Conservation (phyloP, 2,888 invertebrate genomes). For the Agapostemon virescens region DNA sequence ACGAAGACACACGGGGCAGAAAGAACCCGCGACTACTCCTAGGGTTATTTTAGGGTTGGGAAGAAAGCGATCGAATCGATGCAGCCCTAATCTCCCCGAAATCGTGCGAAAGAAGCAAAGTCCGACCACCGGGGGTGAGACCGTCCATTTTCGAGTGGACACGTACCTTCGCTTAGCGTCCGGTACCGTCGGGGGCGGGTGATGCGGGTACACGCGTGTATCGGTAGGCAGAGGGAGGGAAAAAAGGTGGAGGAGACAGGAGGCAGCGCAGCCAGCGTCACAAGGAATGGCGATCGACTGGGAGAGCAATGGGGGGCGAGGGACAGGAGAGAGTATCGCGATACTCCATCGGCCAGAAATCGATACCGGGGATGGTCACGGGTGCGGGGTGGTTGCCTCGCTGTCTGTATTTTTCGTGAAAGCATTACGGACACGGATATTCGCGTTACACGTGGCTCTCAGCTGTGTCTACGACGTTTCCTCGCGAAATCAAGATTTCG, state of each 20-base stretch:
- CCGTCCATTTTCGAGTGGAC: slow-evolving; percentile 70
- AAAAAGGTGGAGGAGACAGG: slow-evolving; percentile 20
- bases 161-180: slow-evolving; percentile 59
- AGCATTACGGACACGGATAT: slow-evolving; percentile 71
- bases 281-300: slow-evolving; percentile 51
- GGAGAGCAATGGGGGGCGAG: slow-evolving; percentile 15
- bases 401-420: slow-evolving; percentile 75
- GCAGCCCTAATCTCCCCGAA: background rate
- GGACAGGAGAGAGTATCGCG: slow-evolving; percentile 61
- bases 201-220: slow-evolving; percentile 37
- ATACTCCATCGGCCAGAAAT: slow-evolving; percentile 72
- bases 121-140: slow-evolving; percentile 11
- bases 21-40: background rate
- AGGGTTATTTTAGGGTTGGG: background rate
- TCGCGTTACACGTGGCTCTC: slow-evolving; percentile 60
- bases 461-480: slow-evolving; percentile 28
- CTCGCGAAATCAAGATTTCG: background rate
- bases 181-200: slow-evolving; percentile 18
- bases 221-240: background rate
- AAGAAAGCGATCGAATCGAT: background rate
- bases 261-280: slow-evolving; percentile 25
- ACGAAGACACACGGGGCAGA: background rate
- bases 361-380: slow-evolving; percentile 72
- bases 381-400: slow-evolving; percentile 38
- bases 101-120: slow-evolving; percentile 6